Conservation (phyloP, 1,140 invertebrate genomes). For the Zaprionus capensis region DNA sequence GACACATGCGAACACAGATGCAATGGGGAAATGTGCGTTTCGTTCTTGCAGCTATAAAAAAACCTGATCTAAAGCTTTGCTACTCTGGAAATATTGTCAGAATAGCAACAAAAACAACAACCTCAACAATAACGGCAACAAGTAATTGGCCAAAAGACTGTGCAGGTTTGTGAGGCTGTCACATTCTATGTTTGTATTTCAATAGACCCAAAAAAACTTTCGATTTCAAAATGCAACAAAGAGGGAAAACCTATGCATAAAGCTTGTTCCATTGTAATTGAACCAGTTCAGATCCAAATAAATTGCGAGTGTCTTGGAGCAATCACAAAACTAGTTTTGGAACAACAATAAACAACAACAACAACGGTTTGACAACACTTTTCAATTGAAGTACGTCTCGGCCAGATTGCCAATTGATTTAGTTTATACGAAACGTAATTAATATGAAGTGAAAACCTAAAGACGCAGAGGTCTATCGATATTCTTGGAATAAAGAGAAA, state of each 20-base stretch:
- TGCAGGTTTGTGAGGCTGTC: not conserved
- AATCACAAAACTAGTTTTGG: not conserved
- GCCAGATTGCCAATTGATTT: not conserved
- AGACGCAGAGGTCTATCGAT: not conserved
- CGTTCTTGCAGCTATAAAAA: not conserved
- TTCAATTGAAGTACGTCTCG: not conserved
- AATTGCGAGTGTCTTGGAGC: slow-evolving; percentile 8
- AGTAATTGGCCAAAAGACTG: slow-evolving; percentile 2
- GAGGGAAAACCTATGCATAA: slow-evolving; percentile 6
- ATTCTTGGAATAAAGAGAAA: not conserved
- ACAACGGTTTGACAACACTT: not conserved
- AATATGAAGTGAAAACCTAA: not conserved
- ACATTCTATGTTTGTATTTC: slow-evolving; percentile 22
- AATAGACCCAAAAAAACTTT: slow-evolving; percentile 14
- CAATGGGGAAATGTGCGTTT: not conserved
- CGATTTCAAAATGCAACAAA: slow-evolving; percentile 24
- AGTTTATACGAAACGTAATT: not conserved
- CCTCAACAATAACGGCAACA: not conserved
- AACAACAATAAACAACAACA: slow-evolving; percentile 5
- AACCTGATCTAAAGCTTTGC: too few species aligned
- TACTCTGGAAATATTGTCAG: not conserved
- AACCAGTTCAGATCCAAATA: slow-evolving; percentile 17
- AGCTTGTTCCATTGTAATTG: slow-evolving; percentile 12
- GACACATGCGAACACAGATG: not conserved
- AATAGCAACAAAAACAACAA: slow-evolving; percentile 2